phyloP scores from a whole-genome alignment of 2,888 invertebrate genomes.

The Nomada flava region DNA sequence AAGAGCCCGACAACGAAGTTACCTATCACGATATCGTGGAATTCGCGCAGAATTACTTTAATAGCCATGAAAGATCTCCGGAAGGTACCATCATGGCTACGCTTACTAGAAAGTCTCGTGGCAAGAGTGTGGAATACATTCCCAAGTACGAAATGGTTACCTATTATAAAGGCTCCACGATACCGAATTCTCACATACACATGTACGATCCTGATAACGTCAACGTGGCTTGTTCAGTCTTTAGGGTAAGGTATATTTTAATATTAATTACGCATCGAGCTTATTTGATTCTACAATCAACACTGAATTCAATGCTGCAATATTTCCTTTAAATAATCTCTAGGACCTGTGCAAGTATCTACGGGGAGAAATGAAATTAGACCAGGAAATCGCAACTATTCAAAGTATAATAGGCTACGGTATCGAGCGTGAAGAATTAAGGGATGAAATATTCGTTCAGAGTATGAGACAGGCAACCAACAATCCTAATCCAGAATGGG shows the following conservation, averaged over 20 bases:
- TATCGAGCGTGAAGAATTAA: constrained; percentile 94
- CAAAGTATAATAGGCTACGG: constrained; percentile 94
- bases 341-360: constrained; percentile 94
- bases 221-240: constrained; percentile 94
- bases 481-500: constrained; percentile 93
- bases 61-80: constrained; percentile 93
- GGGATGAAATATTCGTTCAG: constrained; percentile 96
- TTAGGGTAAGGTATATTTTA: constrained; percentile 88
- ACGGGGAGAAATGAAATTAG: constrained; percentile 93
- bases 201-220: constrained; percentile 98
- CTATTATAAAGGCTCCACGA: constrained; percentile 94
- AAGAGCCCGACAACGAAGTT: constrained; percentile 85
- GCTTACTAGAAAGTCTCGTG: constrained; percentile 90
- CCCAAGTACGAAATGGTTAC: constrained; percentile 97
- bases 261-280: neutral
- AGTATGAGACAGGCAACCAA: constrained; percentile 95
- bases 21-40: constrained; percentile 93
- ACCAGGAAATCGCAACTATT: constrained; percentile 92
- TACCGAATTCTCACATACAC: constrained; percentile 97
- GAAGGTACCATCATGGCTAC: constrained; percentile 96
- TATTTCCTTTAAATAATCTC: constrained; percentile 84
- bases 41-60: constrained; percentile 97
- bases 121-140: constrained; percentile 91
- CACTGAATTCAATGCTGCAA: neutral
- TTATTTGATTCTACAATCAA: too few species aligned